phyloP scores from a whole-genome alignment of 2,888 invertebrate genomes.

The Platynereis dumerilii region DNA sequence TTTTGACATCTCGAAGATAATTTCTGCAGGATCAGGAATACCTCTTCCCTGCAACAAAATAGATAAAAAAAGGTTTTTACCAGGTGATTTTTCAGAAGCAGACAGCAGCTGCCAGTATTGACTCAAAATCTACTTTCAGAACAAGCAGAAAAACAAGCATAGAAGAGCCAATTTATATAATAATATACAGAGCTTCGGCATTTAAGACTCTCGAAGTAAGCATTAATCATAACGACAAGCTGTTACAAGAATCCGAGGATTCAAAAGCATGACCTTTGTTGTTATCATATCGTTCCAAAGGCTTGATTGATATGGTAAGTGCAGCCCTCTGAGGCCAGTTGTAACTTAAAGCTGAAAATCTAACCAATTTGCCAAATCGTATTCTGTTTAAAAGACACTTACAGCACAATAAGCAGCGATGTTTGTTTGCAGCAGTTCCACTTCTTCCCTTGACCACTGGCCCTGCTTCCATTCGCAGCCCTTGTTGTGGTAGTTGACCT shows the following conservation, averaged over 20 bases:
- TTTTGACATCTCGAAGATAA: constrained; percentile 65
- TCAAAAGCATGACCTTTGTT: no score
- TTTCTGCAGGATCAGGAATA: constrained; percentile 61
- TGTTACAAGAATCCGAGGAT: no score
- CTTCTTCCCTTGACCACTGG: constrained; percentile 65
- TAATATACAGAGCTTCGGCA: no score
- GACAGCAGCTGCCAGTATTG: neutral
- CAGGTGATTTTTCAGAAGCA: no score
- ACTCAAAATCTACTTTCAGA: neutral
- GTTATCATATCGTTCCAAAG: no score
- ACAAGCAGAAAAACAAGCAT: neutral
- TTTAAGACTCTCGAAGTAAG: neutral
- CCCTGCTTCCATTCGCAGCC: constrained; percentile 65
- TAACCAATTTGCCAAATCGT: no score
- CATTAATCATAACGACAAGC: no score
- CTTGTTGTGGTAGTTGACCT: constrained; percentile 59
- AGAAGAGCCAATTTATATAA: neutral
- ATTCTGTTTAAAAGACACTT: no score
- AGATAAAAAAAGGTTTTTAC: constrained; percentile 10
- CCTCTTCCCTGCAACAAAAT: constrained; percentile 52
- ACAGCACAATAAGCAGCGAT: constrained; percentile 63
- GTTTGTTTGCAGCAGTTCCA: constrained; percentile 62
- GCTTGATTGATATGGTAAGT: no score
- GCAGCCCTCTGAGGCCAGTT: no score
- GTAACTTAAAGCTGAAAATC: no score